phyloP scores from a whole-genome alignment of 2,888 invertebrate genomes.

The Drosophila pegasa region DNA sequence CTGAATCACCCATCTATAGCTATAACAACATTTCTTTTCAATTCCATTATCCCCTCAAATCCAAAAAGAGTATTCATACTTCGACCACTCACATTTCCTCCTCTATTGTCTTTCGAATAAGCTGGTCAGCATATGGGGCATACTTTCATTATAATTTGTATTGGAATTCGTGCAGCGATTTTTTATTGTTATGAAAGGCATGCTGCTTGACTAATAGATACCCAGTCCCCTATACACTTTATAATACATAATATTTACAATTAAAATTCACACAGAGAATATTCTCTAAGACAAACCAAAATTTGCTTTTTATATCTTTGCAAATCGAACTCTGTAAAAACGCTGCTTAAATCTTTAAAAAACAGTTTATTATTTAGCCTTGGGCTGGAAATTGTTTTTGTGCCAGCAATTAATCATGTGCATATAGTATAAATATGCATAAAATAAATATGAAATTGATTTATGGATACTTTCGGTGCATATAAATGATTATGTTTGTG shows the following conservation, averaged over 20 bases:
- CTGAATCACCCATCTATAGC: no score
- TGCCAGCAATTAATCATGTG: slow-evolving; percentile 22
- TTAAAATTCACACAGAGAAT: not conserved
- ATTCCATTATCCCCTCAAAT: no score
- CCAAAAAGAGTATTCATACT: no score
- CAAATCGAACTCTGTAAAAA: not conserved
- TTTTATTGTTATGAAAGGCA: not conserved
- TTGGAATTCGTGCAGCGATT: not conserved
- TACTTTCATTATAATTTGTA: not conserved
- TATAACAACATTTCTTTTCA: no score
- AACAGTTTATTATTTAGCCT: not conserved
- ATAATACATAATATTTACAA: not conserved
- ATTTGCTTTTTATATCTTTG: not conserved
- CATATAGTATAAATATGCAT: not conserved
- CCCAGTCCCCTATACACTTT: not conserved
- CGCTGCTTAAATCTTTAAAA: not conserved
- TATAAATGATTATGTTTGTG: slow-evolving; percentile 7
- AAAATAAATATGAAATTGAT: slow-evolving; percentile 2
- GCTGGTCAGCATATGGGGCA: not conserved
- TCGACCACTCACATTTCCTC: no score
- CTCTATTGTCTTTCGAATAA: slow-evolving; percentile 1
- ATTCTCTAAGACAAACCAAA: no score
- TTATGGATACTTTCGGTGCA: slow-evolving; percentile 7
- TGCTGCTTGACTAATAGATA: not conserved
- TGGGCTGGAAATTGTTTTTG: slow-evolving; percentile 1